Evolutionary conservation across 2,888 invertebrate species (phyloP).

Genomic region (Protula sp.): DNA sequence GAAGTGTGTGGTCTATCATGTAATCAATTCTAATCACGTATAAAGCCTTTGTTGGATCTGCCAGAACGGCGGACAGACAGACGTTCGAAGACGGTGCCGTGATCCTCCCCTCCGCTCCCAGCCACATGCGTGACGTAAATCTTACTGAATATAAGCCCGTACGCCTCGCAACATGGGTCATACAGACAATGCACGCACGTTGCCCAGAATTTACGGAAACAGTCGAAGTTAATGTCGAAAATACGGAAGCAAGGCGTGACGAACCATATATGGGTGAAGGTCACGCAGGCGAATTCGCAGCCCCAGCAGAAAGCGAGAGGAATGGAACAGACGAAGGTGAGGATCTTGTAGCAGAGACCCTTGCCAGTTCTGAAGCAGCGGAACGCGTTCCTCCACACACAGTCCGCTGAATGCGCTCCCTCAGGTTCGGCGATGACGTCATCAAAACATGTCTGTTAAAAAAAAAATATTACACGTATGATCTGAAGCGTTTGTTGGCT

Average conservation of each 20-base stretch:
- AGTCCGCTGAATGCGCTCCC: conserved; percentile 56
- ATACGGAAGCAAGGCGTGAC: conserved; percentile 65
- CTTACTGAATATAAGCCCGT: conserved; percentile 13
- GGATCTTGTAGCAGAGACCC: conserved; percentile 65
- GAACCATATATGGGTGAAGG: conserved; percentile 66
- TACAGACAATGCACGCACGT: conserved; percentile 11
- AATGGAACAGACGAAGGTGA: conserved; percentile 65
- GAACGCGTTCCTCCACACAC: conserved; percentile 66
- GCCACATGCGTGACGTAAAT: conserved; percentile 4
- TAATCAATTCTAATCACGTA: too few species aligned
- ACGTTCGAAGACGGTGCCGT: too few species aligned
- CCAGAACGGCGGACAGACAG: too few species aligned
- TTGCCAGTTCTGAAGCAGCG: conserved; percentile 64
- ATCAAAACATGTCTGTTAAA: conserved; percentile 6
- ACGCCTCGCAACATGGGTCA: conserved; percentile 14
- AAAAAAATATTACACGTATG: too few species aligned
- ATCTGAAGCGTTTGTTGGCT: too few species aligned
- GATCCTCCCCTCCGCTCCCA: too few species aligned
- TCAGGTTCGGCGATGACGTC: conserved; percentile 28
- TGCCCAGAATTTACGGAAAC: conserved; percentile 39
- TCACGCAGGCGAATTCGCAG: conserved; percentile 55
- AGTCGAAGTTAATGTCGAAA: conserved; percentile 64
- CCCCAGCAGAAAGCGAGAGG: conserved; percentile 62
- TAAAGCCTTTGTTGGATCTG: too few species aligned
- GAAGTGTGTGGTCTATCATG: too few species aligned